A percentile compares a stretch with the other conserved stretches of the same genome.
phyloP scores from a whole-genome alignment of 2,113 vertebrate species.

The Brachyistius frenatus region DNA sequence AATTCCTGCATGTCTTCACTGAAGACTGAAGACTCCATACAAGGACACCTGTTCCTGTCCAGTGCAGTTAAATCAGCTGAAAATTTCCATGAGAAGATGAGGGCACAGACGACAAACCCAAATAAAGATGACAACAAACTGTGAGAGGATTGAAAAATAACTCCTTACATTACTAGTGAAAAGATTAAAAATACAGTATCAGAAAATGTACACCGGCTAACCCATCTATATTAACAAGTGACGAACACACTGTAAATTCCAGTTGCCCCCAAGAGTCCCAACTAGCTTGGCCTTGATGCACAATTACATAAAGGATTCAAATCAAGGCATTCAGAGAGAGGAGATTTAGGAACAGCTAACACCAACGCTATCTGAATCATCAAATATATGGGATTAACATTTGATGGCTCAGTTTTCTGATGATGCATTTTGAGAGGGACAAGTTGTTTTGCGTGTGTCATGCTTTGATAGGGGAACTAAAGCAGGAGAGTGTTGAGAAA shows the following conservation, averaged over 20 bases:
- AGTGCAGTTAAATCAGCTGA: background rate
- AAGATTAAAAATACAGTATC: conserved; percentile 22
- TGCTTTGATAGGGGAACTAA: conserved; percentile 29
- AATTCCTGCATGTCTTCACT: too few species aligned
- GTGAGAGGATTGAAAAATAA: background rate
- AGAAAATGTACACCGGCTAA: conserved; percentile 32
- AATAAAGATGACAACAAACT: conserved; percentile 5
- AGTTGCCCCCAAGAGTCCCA: conserved; percentile 50
- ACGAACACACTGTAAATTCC: conserved; percentile 55
- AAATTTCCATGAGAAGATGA: background rate
- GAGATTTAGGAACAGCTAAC: conserved; percentile 69
- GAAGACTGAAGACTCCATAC: background rate
- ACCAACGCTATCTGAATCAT: conserved; percentile 66
- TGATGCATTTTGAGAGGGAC: conserved; percentile 56
- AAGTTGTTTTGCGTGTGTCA: conserved; percentile 29
- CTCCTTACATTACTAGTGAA: conserved; percentile 1
- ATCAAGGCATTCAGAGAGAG: conserved; percentile 60
- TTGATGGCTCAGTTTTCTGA: conserved; percentile 55
- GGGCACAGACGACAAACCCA: background rate
- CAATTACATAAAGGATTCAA: conserved; percentile 71
- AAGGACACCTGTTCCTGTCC: background rate
- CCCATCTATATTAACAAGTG: conserved; percentile 41
- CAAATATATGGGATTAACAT: conserved; percentile 66
- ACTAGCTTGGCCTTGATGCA: conserved; percentile 53
- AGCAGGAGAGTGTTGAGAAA: background rate